phyloP scores from a whole-genome alignment of 1,140 invertebrate genomes.

The Drosophila tani region DNA sequence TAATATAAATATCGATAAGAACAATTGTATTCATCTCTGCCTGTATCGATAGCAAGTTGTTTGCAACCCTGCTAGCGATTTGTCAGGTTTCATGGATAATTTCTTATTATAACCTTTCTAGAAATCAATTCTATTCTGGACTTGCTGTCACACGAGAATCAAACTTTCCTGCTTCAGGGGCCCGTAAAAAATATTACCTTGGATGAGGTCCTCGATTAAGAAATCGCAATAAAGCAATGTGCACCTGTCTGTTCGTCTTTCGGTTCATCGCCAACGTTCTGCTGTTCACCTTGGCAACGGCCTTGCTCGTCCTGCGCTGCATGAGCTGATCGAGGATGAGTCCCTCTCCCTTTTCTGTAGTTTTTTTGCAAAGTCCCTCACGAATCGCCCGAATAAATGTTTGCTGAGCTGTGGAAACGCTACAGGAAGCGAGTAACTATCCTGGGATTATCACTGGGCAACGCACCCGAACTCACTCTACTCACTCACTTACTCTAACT shows the following conservation, averaged over 20 bases:
- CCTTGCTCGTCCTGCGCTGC: conserved; percentile 12
- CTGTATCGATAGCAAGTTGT: background rate
- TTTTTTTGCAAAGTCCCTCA: background rate
- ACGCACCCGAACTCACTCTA: conserved; percentile 17
- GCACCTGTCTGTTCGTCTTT: conserved; percentile 8
- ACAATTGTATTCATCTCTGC: background rate
- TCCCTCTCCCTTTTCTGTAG: background rate
- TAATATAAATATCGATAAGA: background rate
- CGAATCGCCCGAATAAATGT: conserved; percentile 26
- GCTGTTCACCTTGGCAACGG: background rate
- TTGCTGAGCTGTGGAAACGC: conserved; percentile 28
- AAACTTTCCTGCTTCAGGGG: background rate
- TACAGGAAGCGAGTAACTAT: conserved; percentile 16
- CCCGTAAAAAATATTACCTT: background rate
- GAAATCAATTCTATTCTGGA: background rate
- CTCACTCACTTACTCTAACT: conserved; percentile 26
- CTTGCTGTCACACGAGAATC: background rate
- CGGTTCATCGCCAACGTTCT: background rate
- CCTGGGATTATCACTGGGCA: conserved; percentile 38
- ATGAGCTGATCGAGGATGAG: conserved; percentile 11
- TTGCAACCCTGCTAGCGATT: too few species aligned
- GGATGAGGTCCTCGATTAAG: background rate
- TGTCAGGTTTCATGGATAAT: too few species aligned
- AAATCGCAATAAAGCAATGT: conserved; percentile 15
- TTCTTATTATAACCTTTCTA: too few species aligned